Conservation (phyloP, 2,888 invertebrate species). For the Melangyna quadrimaculata region DNA sequence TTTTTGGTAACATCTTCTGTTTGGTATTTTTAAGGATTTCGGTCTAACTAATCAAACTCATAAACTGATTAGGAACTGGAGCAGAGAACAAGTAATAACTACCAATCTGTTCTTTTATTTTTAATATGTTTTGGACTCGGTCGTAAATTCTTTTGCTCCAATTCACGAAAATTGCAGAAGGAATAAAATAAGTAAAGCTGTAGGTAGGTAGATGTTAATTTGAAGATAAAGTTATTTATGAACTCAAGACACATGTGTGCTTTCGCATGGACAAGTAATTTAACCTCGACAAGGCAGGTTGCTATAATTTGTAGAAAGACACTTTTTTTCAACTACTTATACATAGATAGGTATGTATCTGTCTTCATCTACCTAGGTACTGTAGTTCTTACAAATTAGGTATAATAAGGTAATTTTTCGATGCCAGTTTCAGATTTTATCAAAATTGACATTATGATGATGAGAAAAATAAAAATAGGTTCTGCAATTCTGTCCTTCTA, state of each 20-base stretch:
- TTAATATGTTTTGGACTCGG: conserved; percentile 28
- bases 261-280: background rate
- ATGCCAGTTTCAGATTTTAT: no score
- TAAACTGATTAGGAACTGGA: conserved; percentile 49
- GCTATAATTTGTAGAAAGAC: background rate
- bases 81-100: conserved; percentile 29
- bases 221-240: conserved; percentile 9
- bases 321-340: no score
- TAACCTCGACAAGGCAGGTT: background rate
- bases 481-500: no score
- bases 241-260: background rate
- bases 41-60: conserved; percentile 30
- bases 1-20: background rate
- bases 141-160: conserved; percentile 65
- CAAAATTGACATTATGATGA: no score
- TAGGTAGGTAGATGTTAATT: conserved; percentile 7
- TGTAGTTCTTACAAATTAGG: no score
- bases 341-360: no score
- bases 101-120: background rate
- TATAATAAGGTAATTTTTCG: no score
- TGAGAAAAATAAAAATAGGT: no score
- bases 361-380: no score
- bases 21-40: background rate
- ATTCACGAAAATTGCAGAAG: conserved; percentile 18
- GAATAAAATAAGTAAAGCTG: background rate